phyloP scores from a whole-genome alignment of 2,888 invertebrate genomes.

The Xylocampa areola region DNA sequence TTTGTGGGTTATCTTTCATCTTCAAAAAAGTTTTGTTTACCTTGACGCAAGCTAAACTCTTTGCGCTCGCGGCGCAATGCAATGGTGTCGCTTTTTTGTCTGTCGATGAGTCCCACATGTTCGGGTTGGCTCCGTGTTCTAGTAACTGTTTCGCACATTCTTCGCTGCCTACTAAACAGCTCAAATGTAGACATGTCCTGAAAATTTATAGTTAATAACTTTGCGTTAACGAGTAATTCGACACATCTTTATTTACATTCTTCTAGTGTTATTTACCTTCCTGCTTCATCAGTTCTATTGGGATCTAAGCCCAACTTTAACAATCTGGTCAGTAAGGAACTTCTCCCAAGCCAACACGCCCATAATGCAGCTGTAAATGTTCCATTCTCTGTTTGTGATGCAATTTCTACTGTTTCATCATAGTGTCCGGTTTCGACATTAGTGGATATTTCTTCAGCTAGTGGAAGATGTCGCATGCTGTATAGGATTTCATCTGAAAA shows the following conservation, averaged over 20 bases:
- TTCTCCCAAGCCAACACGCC: constrained; percentile 91
- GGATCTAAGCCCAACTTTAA: constrained; percentile 90
- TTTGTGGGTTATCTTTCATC: constrained; percentile 64
- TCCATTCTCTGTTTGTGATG: constrained; percentile 67
- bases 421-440: constrained; percentile 81
- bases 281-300: constrained; percentile 91
- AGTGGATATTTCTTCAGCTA: constrained; percentile 82
- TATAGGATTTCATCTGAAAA: constrained; percentile 81
- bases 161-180: constrained; percentile 93
- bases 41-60: constrained; percentile 90
- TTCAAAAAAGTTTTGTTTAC: constrained; percentile 73
- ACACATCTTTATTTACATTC: background rate
- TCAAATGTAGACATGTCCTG: constrained; percentile 92
- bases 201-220: constrained; percentile 46
- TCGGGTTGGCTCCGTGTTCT: constrained; percentile 91
- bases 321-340: constrained; percentile 86
- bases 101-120: constrained; percentile 92
- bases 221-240: constrained; percentile 4
- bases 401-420: constrained; percentile 79
- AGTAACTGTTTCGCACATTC: constrained; percentile 93
- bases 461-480: constrained; percentile 79
- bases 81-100: constrained; percentile 92
- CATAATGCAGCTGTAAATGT: constrained; percentile 89
- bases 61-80: constrained; percentile 93
- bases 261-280: constrained; percentile 86